Evolutionary conservation across 2,113 vertebrate species (phyloP).

Genomic region (Glareola pratincola): DNA sequence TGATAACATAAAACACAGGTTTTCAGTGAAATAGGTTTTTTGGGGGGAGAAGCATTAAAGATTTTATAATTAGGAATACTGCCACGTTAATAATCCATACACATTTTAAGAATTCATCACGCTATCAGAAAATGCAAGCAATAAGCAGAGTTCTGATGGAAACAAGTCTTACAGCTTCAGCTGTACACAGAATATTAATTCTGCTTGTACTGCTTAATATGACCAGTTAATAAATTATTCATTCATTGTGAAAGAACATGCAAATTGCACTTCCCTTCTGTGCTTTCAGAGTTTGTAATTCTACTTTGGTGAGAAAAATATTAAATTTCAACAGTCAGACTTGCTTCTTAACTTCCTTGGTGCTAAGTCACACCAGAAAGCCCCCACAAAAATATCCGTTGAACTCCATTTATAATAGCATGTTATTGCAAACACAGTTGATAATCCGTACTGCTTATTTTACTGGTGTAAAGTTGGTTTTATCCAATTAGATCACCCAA

Average conservation of each 20-base stretch:
- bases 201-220: slow-evolving; percentile 18
- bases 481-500: neutral
- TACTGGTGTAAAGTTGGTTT: neutral
- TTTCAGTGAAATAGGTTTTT: neutral
- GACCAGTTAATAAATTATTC: slow-evolving; percentile 56
- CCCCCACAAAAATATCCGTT: neutral
- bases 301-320: neutral
- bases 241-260: slow-evolving; percentile 33
- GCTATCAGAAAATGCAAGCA: neutral
- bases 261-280: slow-evolving; percentile 7
- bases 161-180: neutral
- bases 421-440: neutral
- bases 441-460: neutral
- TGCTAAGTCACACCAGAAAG: neutral
- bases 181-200: slow-evolving; percentile 49
- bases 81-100: neutral
- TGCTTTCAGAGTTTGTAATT: neutral
- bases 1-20: neutral
- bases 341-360: neutral
- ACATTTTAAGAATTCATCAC: neutral
- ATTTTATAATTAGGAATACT: neutral
- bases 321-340: neutral
- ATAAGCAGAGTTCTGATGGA: slow-evolving; percentile 6
- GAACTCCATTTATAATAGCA: neutral
- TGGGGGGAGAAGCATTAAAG: neutral